Evolutionary conservation across 2,797 vertebrate genomes (phyloP).

Genomic region (Gambelia wislizenii): DNA sequence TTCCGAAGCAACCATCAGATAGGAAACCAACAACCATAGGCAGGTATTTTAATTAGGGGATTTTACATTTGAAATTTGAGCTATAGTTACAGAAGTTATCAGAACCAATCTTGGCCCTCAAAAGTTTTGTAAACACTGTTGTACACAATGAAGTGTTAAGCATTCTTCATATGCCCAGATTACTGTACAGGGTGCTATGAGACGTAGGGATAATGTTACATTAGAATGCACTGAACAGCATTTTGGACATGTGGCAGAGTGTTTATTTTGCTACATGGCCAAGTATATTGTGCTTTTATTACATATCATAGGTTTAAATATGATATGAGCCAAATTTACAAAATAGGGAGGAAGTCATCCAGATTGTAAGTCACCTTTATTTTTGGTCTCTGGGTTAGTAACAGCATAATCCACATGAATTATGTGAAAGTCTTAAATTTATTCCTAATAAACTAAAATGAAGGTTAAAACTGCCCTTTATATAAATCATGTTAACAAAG

Average conservation of each 20-base stretch:
- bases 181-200: constrained; percentile 6
- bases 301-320: constrained; percentile 4
- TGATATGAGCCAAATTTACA: constrained; percentile 18
- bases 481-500: background rate
- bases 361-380: background rate
- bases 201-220: background rate
- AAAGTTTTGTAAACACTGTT: background rate
- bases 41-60: background rate
- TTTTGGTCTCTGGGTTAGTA: background rate
- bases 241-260: background rate
- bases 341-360: background rate
- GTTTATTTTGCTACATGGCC: constrained; percentile 10
- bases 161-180: background rate
- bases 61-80: constrained; percentile 2
- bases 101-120: background rate
- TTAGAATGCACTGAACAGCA: background rate
- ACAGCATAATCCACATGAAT: background rate
- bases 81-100: background rate
- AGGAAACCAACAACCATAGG: background rate
- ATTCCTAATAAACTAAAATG: background rate
- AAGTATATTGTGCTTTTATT: background rate
- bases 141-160: background rate
- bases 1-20: background rate
- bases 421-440: constrained; percentile 1
- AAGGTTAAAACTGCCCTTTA: background rate